Evolutionary conservation across 2,797 vertebrate genomes (phyloP).

Genomic region (Centropyge bicolor): DNA sequence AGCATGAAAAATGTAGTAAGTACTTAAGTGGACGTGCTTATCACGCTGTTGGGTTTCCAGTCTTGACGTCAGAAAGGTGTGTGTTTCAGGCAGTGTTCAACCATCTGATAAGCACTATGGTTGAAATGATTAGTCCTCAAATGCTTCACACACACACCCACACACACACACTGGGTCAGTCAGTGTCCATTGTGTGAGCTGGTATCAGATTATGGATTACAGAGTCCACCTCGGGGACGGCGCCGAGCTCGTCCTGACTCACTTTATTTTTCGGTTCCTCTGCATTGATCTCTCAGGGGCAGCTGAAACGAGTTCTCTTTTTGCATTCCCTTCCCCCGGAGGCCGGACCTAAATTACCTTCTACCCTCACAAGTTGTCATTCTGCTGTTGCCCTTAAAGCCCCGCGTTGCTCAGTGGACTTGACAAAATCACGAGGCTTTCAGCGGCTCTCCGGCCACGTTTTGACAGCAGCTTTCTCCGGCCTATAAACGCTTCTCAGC

Average conservation of each 20-base stretch:
- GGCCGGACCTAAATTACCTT: conserved; percentile 70
- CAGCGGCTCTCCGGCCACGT: conserved; percentile 42
- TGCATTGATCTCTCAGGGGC: conserved; percentile 53
- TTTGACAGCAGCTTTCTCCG: conserved; percentile 48
- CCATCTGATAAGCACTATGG: not conserved
- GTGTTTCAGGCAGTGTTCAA: not conserved
- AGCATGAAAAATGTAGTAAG: not conserved
- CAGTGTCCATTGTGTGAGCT: conserved; percentile 33
- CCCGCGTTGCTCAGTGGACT: conserved; percentile 37
- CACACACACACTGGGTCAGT: not conserved
- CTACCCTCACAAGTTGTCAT: conserved; percentile 62
- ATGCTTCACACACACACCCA: not conserved
- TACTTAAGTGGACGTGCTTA: not conserved
- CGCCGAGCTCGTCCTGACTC: conserved; percentile 45
- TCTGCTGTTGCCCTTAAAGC: conserved; percentile 51
- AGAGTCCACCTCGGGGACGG: conserved; percentile 46
- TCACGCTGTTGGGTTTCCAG: accelerated
- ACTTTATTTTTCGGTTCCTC: conserved; percentile 54
- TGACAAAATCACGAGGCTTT: conserved; percentile 58
- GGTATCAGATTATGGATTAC: conserved; percentile 57
- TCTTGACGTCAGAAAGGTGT: not conserved
- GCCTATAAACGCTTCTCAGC: conserved; percentile 44
- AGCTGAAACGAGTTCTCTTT: conserved; percentile 58
- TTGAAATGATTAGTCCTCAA: not conserved
- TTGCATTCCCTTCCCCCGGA: conserved; percentile 56